phyloP scores from a whole-genome alignment of 37 sponge, comb jelly and placozoan species.

The Halisarca cf. caerulea region DNA sequence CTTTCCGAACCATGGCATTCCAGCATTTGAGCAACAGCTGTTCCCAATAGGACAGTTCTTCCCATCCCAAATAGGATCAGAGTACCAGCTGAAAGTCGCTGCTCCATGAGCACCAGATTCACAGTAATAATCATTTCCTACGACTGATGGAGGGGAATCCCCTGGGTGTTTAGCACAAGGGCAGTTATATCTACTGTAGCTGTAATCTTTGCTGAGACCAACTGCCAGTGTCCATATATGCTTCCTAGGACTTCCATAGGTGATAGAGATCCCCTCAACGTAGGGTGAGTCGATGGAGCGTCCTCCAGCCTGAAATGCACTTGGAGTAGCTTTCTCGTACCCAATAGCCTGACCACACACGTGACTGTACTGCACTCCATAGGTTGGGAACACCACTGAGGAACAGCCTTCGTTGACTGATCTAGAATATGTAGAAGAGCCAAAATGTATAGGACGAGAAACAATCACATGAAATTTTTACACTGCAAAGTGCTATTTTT shows the following conservation, averaged over 20 bases:
- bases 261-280: conserved; percentile 41
- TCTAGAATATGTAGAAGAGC: too few species aligned
- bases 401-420: conserved; percentile 10
- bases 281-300: conserved; percentile 2
- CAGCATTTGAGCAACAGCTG: conserved; percentile 8
- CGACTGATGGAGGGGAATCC: background rate
- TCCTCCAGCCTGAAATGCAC: conserved; percentile 5
- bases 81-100: background rate
- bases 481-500: too few species aligned
- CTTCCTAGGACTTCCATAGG: conserved; percentile 34
- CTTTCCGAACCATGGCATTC: conserved; percentile 8
- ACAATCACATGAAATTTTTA: too few species aligned
- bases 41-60: conserved; percentile 1
- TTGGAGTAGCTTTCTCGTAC: conserved; percentile 33
- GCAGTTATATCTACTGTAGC: background rate
- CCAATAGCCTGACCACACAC: conserved; percentile 43
- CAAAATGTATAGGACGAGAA: too few species aligned
- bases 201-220: background rate
- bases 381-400: background rate
- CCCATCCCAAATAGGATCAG: background rate
- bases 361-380: conserved; percentile 27
- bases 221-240: conserved; percentile 54
- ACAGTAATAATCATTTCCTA: conserved; percentile 3
- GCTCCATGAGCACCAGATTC: conserved; percentile 5
- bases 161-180: conserved; percentile 20